Percentiles rank a stretch among this genome's conserved stretches.
phyloP scores from a whole-genome alignment of 2,113 vertebrate species.

The Dascyllus trimaculatus region DNA sequence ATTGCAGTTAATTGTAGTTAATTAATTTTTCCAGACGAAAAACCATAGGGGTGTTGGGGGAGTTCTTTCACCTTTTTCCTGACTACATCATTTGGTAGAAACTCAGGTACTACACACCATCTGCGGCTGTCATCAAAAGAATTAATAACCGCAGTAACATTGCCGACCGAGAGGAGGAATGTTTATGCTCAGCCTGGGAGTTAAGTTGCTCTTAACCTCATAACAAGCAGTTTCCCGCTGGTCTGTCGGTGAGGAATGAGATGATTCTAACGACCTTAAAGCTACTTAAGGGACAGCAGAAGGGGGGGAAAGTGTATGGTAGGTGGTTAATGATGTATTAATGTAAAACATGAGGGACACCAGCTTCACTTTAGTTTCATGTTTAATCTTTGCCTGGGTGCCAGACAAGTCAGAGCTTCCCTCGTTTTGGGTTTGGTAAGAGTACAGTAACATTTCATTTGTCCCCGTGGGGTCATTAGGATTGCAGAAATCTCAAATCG shows the following conservation, averaged over 20 bases:
- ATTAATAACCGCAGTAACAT: not conserved
- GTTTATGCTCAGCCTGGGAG: conserved; percentile 19
- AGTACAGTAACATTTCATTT: not conserved
- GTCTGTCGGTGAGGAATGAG: not conserved
- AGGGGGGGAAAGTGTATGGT: not conserved
- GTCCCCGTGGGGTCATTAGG: too few relatives aligned
- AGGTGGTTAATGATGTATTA: not conserved
- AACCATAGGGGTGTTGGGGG: too few relatives aligned
- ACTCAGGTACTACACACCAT: not conserved
- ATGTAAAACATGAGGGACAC: conserved; percentile 4
- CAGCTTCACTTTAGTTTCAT: conserved; percentile 1
- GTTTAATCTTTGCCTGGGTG: not conserved
- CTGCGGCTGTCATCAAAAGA: not conserved
- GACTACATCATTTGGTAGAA: conserved; percentile 4
- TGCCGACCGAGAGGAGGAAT: not conserved
- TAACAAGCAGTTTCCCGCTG: not conserved
- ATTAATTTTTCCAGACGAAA: not conserved
- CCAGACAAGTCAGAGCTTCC: not conserved
- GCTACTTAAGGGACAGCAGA: conserved; percentile 1
- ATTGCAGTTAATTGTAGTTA: too few relatives aligned
- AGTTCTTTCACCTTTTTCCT: not conserved
- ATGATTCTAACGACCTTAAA: conserved; percentile 3
- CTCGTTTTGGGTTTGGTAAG: conserved; percentile 7
- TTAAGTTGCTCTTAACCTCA: conserved; percentile 14
- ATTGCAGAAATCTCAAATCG: too few relatives aligned